These are phyloP conservation scores for Bombus polaris DNA, from an alignment of 1,140 invertebrate genomes.

Conservation along the genomic window DNA sequence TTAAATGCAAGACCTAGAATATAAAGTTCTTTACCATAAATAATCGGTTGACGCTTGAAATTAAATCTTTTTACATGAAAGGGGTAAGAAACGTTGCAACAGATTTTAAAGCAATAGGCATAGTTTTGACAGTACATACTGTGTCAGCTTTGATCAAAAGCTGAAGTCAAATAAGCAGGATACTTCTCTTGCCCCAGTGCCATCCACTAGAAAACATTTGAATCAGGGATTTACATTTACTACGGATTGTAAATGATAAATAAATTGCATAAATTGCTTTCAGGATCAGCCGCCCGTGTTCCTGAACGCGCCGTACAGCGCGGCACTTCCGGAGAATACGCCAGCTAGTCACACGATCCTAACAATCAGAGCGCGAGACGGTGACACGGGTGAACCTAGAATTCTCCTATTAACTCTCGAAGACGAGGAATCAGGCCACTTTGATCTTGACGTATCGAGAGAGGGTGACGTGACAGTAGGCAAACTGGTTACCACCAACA, in stretches of 20 bases:
- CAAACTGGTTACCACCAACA: constrained; percentile 85
- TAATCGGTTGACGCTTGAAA: no score
- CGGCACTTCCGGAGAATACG: constrained; percentile 89
- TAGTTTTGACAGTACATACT: no score
- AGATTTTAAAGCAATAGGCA: no score
- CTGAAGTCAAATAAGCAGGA: no score
- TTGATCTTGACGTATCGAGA: constrained; percentile 84
- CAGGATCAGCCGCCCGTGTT: constrained; percentile 91
- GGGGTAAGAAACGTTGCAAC: no score
- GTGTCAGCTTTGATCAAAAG: no score
- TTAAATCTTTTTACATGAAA: no score
- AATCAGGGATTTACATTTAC: background rate
- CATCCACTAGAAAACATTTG: background rate
- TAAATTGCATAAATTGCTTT: constrained; percentile 1
- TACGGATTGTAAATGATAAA: background rate
- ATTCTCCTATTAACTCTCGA: constrained; percentile 87
- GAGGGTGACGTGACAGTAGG: constrained; percentile 82
- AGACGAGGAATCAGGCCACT: constrained; percentile 87
- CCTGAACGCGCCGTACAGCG: constrained; percentile 90
- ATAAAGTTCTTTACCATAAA: no score
- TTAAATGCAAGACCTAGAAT: no score
- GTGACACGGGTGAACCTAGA: constrained; percentile 89
- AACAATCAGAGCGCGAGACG: constrained; percentile 88
- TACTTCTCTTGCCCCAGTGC: no score
- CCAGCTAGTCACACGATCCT: constrained; percentile 85